These are phyloP conservation scores for Dunckerocampus dactyliophorus DNA, from an alignment of 2,113 vertebrate species.

Conservation along the genomic window DNA sequence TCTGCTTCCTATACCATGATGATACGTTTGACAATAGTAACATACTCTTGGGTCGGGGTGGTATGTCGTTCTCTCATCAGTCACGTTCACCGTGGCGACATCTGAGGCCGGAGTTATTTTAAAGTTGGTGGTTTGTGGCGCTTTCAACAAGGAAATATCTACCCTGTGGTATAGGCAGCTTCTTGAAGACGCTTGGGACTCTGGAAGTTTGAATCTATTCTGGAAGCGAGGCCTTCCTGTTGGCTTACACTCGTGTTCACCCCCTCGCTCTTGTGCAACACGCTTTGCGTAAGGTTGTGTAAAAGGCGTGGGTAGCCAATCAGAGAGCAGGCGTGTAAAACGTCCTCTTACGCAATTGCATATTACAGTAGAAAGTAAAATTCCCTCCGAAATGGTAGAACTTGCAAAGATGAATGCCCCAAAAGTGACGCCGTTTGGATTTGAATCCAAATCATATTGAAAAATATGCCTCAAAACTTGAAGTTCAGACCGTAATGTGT, in stretches of 20 bases:
- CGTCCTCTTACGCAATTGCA: neutral
- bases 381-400: neutral
- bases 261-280: constrained; percentile 24
- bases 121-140: constrained; percentile 63
- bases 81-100: constrained; percentile 52
- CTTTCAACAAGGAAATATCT: constrained; percentile 67
- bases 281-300: constrained; percentile 17
- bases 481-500: too few species aligned
- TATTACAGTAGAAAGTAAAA: neutral
- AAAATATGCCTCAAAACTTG: too few species aligned
- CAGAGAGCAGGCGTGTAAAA: constrained; percentile 4
- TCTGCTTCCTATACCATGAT: constrained; percentile 35
- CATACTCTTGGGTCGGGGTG: constrained; percentile 35
- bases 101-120: constrained; percentile 52
- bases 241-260: constrained; percentile 47
- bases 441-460: too few species aligned
- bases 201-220: constrained; percentile 60
- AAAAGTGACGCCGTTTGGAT: too few species aligned
- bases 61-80: constrained; percentile 55
- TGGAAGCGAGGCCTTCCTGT: constrained; percentile 57
- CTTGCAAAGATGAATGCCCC: neutral
- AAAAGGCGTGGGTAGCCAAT: constrained; percentile 26
- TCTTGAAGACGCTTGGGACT: constrained; percentile 65
- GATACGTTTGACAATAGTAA: constrained; percentile 38
- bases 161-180: constrained; percentile 60